Conservation (phyloP, 1,140 invertebrate species). For the Zaprionus lachaisei region DNA sequence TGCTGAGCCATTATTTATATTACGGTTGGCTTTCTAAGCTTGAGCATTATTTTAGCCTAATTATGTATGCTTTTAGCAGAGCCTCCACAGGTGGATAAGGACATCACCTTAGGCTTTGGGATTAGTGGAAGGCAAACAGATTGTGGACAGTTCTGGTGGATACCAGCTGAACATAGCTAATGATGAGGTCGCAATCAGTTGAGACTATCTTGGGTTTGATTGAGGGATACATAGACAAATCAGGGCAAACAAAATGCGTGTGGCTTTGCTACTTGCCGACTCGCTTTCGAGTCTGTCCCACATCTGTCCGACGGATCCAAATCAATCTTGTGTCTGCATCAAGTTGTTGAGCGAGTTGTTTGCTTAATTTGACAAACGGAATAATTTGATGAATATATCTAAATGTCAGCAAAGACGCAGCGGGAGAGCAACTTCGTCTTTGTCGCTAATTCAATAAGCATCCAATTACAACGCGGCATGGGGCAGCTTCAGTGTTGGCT, state of each 20-base stretch:
- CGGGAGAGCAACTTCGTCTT: slow-evolving; percentile 50
- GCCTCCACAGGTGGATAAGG: slow-evolving; percentile 1
- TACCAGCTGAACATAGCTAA: slow-evolving; percentile 20
- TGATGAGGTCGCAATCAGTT: slow-evolving; percentile 54
- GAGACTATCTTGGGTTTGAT: slow-evolving; percentile 36
- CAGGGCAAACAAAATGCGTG: slow-evolving; percentile 52
- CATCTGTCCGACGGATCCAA: slow-evolving; percentile 57
- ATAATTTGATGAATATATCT: slow-evolving; percentile 80
- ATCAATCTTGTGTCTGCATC: slow-evolving; percentile 66
- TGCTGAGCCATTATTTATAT: not conserved
- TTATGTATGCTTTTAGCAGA: slow-evolving; percentile 24
- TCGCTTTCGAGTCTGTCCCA: not conserved
- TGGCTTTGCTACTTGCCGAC: slow-evolving; percentile 34
- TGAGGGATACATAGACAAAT: slow-evolving; percentile 42
- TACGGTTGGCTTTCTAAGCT: not conserved
- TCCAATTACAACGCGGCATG: slow-evolving; percentile 76
- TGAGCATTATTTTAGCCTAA: slow-evolving; percentile 5
- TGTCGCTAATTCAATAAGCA: slow-evolving; percentile 81
- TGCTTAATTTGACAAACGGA: slow-evolving; percentile 82
- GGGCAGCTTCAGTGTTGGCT: slow-evolving; percentile 9
- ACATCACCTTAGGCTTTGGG: not conserved
- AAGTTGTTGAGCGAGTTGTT: slow-evolving; percentile 60
- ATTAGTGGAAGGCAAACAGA: not conserved
- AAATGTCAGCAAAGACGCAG: slow-evolving; percentile 67
- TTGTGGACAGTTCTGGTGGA: not conserved